Percentiles rank a stretch among this genome's conserved stretches.
These are phyloP conservation scores for Sebastes umbrosus DNA, from an alignment of 2,797 vertebrate genomes.

Conservation along the genomic window DNA sequence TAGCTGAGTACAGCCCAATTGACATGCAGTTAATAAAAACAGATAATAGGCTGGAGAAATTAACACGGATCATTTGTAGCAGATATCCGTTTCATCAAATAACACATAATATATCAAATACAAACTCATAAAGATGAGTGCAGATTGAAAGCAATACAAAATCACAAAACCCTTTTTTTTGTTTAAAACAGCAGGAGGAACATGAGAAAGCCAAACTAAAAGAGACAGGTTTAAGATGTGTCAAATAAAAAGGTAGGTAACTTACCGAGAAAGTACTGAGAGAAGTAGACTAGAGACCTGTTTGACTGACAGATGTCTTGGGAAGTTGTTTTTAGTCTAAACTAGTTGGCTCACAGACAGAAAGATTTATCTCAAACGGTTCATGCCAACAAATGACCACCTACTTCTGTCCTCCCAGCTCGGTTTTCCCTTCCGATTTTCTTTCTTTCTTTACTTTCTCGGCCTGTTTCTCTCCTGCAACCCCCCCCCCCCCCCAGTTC, in stretches of 20 bases:
- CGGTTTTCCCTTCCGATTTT: not conserved
- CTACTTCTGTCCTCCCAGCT: constrained; percentile 23
- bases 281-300: not conserved
- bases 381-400: constrained; percentile 17
- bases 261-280: constrained; percentile 46
- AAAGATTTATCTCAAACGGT: constrained; percentile 18
- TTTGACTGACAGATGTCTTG: constrained; percentile 1
- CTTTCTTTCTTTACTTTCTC: constrained; percentile 9
- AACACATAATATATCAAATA: not conserved
- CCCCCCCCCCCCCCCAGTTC: constrained; percentile 5
- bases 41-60: not conserved
- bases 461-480: constrained; percentile 25
- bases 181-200: not conserved
- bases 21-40: not conserved
- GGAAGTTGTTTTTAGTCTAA: not conserved
- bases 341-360: not conserved
- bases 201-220: not conserved
- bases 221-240: not conserved
- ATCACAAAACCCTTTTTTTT: not conserved
- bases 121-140: not conserved
- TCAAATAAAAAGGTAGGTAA: not conserved
- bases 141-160: not conserved
- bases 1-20: not conserved
- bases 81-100: not conserved
- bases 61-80: too few species aligned